Evolutionary conservation across 1,140 invertebrate genomes (phyloP), one percentile per base, ranked within the genome.

Genomic region (Plectus sambesii): DNA sequence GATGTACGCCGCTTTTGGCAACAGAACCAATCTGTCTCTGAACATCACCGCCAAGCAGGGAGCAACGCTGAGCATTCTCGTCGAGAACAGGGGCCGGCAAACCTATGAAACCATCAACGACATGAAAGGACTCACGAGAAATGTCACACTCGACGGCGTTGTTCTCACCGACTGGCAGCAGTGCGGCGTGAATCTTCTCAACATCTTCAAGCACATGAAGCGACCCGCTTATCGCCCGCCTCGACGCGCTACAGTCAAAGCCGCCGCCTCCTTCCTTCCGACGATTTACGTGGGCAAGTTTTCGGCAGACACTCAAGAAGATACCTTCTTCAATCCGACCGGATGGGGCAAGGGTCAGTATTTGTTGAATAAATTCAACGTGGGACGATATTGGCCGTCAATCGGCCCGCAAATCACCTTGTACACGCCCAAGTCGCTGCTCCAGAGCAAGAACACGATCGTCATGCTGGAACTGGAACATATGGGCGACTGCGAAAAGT

Each of bases 61-160:
- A 19, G 33, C 29, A 19, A 55, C 9, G 19, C 41, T 58, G 2
- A 36, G 27, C 8, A 49, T 58, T n/a, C 33, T 58, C 37, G 56
- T 58, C 9, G 56, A 58, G 48, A 58, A 57, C 20, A 48, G 52
- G 17, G 56, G 56, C 29, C 29, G 56, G 25, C 52, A 58, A 38
- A 56, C 55, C 2, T 56, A 54, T 25, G 47, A 56, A 25, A 56
- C 55, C 5, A 56, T 56, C 25, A 56, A 56, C 36, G 55, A 56
- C 30, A 35, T 23, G 30, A 56, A 56, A 35, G 55, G 40, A 5
- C 5, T 9, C 42, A 17, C 42, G 29, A 5, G 5, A 5, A 39
- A 23, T 36, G 53, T 55, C 2, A 39, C 33, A 9, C 9, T 52
- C 0, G 44, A 55, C 23, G 42, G 42, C 8, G n/a, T 43, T 5